Conservation (phyloP, 2,113 vertebrate species). For the Otis tarda region DNA sequence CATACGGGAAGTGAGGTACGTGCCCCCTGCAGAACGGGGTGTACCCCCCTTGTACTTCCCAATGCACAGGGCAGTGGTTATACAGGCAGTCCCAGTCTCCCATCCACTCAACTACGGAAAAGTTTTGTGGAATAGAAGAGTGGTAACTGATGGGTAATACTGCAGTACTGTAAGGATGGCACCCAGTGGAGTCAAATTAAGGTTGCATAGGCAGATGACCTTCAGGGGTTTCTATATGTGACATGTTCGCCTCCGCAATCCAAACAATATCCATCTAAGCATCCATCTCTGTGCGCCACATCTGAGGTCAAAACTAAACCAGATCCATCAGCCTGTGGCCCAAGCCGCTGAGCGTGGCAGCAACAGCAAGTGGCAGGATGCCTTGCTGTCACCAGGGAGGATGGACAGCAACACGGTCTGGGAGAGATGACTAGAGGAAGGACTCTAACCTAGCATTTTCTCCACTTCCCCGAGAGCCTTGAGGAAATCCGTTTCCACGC, state of each 20-base stretch:
- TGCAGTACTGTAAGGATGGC: background rate
- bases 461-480: background rate
- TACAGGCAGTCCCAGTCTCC: background rate
- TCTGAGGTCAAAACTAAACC: background rate
- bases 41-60: background rate
- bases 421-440: background rate
- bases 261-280: background rate
- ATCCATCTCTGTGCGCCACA: background rate
- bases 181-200: background rate
- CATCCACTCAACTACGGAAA: background rate
- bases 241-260: background rate
- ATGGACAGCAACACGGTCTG: background rate
- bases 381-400: rapidly evolving
- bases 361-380: background rate
- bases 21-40: rapidly evolving
- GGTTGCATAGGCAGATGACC: background rate
- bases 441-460: background rate
- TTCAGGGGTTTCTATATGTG: background rate
- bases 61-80: background rate
- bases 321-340: background rate
- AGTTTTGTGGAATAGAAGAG: background rate
- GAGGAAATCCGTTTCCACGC: background rate
- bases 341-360: background rate
- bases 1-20: background rate
- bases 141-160: background rate